Percentiles rank a stretch among this genome's conserved stretches.
phyloP scores from a whole-genome alignment of 2,113 vertebrate species.

The Ochotona curzoniae region DNA sequence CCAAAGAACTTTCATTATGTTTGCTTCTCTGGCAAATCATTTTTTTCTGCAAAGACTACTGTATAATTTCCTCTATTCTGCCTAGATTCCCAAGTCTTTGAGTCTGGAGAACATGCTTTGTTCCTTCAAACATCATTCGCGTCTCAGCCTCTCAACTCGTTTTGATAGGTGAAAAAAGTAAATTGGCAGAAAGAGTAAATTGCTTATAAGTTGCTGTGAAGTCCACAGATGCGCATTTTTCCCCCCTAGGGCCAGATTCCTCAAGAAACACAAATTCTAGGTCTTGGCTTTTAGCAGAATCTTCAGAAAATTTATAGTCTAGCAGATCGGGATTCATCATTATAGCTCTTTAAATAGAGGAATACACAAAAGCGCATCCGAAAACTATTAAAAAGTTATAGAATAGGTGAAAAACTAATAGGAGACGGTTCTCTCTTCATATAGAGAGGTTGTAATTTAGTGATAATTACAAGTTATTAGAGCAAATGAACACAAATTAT shows the following conservation, averaged over 20 bases:
- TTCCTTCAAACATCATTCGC: conserved; percentile 45
- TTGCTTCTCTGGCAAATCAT: conserved; percentile 42
- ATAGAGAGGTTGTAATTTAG: conserved; percentile 32
- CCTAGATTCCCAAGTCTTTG: conserved; percentile 48
- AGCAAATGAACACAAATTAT: conserved; percentile 34
- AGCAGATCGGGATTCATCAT: conserved; percentile 58
- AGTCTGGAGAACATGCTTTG: conserved; percentile 54
- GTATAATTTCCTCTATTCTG: conserved; percentile 37
- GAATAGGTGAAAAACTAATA: conserved; percentile 41
- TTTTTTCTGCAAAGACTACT: conserved; percentile 56
- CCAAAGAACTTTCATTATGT: conserved; percentile 33
- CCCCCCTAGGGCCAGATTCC: conserved; percentile 40
- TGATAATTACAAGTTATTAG: conserved; percentile 62
- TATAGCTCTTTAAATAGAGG: conserved; percentile 60
- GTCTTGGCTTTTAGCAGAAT: conserved; percentile 57
- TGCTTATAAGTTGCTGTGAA: conserved; percentile 61
- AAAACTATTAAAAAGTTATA: conserved; percentile 24
- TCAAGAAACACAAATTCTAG: conserved; percentile 64
- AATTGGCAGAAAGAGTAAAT: conserved; percentile 67
- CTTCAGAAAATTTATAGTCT: conserved; percentile 55
- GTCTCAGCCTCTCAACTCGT: conserved; percentile 58
- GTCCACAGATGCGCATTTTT: conserved; percentile 44
- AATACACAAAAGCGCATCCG: conserved; percentile 55
- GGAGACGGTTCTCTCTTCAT: conserved; percentile 20
- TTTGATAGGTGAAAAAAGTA: conserved; percentile 48